Conservation (phyloP, 2,797 vertebrate species). For the Cetoscarus ocellatus region DNA sequence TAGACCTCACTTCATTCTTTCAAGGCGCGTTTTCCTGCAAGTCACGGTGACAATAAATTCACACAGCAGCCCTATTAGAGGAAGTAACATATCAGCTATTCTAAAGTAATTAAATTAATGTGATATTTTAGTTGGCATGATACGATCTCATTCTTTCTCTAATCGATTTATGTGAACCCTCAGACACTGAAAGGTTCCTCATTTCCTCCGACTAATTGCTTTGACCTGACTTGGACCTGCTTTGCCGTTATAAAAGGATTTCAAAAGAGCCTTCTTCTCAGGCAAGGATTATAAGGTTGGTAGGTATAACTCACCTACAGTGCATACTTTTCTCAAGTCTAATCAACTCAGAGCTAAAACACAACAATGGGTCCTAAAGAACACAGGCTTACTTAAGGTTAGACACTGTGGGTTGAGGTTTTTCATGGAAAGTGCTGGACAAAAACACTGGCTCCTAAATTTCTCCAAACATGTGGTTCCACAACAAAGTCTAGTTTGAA, state of each 20-base stretch:
- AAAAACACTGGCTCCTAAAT: conserved; percentile 18
- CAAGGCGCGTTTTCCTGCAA: not conserved
- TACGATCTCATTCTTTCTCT: conserved; percentile 38
- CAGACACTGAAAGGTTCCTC: conserved; percentile 29
- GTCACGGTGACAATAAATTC: conserved; percentile 6
- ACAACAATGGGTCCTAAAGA: conserved; percentile 36
- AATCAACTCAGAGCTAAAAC: conserved; percentile 61
- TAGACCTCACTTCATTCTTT: not conserved
- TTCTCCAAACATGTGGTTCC: too few relatives aligned
- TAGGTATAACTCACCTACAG: conserved; percentile 40
- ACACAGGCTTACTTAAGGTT: conserved; percentile 40
- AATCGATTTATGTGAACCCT: conserved; percentile 28
- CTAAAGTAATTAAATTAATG: conserved; percentile 14
- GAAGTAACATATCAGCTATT: not conserved
- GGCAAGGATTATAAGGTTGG: conserved; percentile 47
- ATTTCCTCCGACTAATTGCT: conserved; percentile 51
- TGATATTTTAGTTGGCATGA: conserved; percentile 28
- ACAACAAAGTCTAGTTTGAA: too few relatives aligned
- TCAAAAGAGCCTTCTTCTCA: conserved; percentile 49
- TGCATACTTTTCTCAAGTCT: conserved; percentile 33
- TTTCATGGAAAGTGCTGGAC: conserved; percentile 7
- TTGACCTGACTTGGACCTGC: conserved; percentile 41
- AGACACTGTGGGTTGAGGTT: conserved; percentile 38
- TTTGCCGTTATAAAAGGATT: conserved; percentile 53
- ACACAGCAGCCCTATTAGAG: not conserved